Evolutionary conservation across 2,797 vertebrate species (phyloP).

Genomic region (Platalea minor): DNA sequence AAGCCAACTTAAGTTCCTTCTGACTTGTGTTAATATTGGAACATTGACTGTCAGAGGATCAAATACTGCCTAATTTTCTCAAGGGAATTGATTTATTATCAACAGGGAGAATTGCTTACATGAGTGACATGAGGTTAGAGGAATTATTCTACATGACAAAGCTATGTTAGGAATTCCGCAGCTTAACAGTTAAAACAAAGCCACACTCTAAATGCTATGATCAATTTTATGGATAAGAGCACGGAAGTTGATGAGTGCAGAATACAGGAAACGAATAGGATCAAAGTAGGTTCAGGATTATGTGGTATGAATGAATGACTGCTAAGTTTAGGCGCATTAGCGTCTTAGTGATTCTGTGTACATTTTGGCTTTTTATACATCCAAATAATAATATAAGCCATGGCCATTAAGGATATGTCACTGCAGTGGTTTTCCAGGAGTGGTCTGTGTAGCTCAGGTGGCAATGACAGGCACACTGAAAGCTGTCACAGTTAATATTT

Average conservation of each 20-base stretch:
- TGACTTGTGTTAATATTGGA: not conserved
- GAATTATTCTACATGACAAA: not conserved
- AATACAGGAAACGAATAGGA: not conserved
- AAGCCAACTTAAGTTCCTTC: not conserved
- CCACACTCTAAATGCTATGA: not conserved
- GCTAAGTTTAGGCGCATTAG: not conserved
- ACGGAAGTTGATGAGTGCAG: not conserved
- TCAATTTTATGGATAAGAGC: not conserved
- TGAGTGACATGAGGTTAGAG: not conserved
- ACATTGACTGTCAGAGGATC: not conserved
- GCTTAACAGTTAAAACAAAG: not conserved
- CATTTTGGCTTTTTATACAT: not conserved
- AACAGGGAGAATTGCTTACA: not conserved
- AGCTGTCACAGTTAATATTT: not conserved
- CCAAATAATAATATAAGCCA: not conserved
- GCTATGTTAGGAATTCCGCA: not conserved
- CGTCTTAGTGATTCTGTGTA: not conserved
- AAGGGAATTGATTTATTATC: not conserved
- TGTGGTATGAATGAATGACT: not conserved
- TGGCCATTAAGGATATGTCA: not conserved
- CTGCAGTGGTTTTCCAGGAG: not conserved
- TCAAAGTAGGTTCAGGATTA: not conserved
- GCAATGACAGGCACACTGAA: not conserved
- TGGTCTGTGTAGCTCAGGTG: not conserved
- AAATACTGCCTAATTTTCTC: not conserved